Evolutionary conservation across 2,888 invertebrate genomes (phyloP).

Genomic region (Penaeus monodon): DNA sequence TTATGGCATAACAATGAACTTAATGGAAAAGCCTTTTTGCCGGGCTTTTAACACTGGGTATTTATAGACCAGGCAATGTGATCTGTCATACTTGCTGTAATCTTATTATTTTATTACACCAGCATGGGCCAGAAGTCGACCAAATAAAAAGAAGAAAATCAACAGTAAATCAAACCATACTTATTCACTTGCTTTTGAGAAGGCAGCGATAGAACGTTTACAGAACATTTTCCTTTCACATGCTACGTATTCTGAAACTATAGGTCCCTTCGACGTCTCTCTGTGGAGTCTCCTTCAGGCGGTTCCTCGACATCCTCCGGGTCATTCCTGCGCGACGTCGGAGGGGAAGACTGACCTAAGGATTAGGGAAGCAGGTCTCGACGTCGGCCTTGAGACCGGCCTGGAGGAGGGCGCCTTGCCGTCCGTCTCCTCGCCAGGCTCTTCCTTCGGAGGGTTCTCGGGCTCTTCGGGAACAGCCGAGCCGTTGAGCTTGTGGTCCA

Average conservation of each 20-base stretch:
- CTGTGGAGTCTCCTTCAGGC: background rate
- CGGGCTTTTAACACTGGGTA: too few species aligned
- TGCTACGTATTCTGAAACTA: background rate
- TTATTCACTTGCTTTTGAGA: too few species aligned
- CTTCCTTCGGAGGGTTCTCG: background rate
- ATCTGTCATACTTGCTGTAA: too few species aligned
- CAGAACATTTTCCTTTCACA: too few species aligned
- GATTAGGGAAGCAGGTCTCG: conserved; percentile 47
- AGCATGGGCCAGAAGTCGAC: too few species aligned
- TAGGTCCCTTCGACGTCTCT: background rate
- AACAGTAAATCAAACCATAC: too few species aligned
- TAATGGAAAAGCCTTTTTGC: too few species aligned
- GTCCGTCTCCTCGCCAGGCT: conserved; percentile 1
- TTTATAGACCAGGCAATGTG: too few species aligned
- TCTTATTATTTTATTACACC: too few species aligned
- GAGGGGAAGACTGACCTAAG: conserved; percentile 49
- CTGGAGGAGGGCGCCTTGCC: conserved; percentile 19
- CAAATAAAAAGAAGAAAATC: too few species aligned
- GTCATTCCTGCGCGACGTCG: conserved; percentile 46
- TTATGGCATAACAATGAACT: too few species aligned
- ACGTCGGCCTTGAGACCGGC: conserved; percentile 30
- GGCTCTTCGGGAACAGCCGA: conserved; percentile 42
- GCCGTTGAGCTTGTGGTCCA: conserved; percentile 50
- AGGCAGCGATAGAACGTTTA: too few species aligned
- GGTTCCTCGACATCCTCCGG: background rate